Evolutionary conservation across 2,797 vertebrate species (phyloP).

Genomic region (Salmo trutta): DNA sequence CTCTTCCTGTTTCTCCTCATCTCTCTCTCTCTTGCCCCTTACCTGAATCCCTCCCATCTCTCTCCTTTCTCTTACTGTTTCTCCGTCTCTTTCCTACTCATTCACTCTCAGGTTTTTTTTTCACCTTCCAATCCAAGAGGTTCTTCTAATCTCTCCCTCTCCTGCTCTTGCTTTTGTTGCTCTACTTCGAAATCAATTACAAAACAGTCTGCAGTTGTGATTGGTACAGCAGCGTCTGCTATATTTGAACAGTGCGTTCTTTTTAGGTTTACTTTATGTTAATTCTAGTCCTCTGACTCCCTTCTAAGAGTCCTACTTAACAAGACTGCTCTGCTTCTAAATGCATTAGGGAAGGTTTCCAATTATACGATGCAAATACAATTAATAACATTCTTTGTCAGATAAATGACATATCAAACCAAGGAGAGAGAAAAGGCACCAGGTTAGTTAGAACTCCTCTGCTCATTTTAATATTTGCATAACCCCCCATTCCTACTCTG

Average conservation of each 20-base stretch:
- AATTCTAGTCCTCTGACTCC: neutral
- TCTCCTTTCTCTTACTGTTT: neutral
- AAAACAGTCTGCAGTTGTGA: neutral
- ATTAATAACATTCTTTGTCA: slow-evolving; percentile 12
- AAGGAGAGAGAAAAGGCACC: neutral
- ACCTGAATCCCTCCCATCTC: neutral
- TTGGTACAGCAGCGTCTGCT: neutral
- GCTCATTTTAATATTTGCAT: neutral
- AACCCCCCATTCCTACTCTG: neutral
- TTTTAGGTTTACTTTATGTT: neutral
- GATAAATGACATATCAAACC: slow-evolving; percentile 1
- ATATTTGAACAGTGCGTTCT: neutral
- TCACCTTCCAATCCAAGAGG: neutral
- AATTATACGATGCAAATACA: slow-evolving; percentile 9
- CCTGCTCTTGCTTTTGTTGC: neutral
- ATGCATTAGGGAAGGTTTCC: neutral
- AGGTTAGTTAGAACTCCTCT: neutral
- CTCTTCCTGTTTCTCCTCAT: neutral
- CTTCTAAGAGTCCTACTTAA: neutral
- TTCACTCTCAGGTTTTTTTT: neutral
- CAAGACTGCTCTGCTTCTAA: neutral
- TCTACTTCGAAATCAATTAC: neutral
- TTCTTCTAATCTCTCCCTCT: neutral
- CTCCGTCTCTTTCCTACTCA: neutral
- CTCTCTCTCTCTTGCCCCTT: neutral